Evolutionary conservation across 2,113 vertebrate genomes (phyloP).

Genomic region (Ceyx cyanopectus): DNA sequence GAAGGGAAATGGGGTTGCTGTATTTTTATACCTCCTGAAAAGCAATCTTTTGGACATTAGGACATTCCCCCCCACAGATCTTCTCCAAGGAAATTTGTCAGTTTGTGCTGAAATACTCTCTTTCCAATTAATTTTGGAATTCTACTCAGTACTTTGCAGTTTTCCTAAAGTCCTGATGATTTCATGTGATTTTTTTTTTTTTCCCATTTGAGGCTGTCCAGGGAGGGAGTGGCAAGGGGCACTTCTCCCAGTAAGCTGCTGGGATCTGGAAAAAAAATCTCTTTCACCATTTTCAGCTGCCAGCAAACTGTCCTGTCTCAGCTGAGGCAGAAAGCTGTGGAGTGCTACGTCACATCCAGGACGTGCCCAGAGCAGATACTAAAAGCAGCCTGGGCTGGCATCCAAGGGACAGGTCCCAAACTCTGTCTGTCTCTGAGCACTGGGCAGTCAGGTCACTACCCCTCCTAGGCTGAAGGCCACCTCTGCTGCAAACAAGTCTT

Average conservation of each 20-base stretch:
- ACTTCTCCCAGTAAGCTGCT: background rate
- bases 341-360: background rate
- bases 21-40: background rate
- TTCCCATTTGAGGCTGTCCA: background rate
- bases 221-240: background rate
- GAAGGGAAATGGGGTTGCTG: background rate
- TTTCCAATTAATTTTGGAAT: background rate
- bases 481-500: background rate
- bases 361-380: background rate
- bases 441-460: background rate
- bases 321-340: background rate
- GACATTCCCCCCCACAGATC: background rate
- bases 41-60: background rate
- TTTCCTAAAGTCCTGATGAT: background rate
- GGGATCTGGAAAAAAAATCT: background rate
- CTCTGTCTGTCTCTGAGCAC: background rate
- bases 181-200: background rate
- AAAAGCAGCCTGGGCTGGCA: background rate
- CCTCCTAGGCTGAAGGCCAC: background rate
- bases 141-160: background rate
- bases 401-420: background rate
- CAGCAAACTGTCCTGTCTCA: background rate
- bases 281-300: background rate
- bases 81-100: background rate
- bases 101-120: background rate